Conservation (phyloP, 2,113 vertebrate genomes). For the Pterocles orientalis region DNA sequence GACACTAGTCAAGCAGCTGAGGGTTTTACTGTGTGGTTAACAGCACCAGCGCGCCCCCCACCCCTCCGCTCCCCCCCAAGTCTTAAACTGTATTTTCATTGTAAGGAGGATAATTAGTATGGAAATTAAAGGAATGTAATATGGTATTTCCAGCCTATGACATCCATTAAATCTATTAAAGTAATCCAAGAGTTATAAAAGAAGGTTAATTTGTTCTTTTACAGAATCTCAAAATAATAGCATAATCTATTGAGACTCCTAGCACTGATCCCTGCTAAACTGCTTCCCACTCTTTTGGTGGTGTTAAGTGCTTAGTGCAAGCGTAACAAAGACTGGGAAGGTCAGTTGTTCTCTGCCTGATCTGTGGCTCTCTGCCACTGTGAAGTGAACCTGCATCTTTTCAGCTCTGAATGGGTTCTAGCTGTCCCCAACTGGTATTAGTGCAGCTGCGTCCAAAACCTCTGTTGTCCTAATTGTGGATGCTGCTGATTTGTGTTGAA, state of each 20-base stretch:
- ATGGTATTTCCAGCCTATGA: background rate
- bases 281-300: background rate
- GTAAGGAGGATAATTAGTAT: background rate
- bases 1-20: background rate
- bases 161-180: constrained; percentile 6
- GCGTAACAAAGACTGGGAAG: background rate
- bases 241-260: background rate
- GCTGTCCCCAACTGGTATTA: background rate
- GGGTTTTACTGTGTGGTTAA: background rate
- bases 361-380: background rate
- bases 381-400: background rate
- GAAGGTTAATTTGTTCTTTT: constrained; percentile 31
- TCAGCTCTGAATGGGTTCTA: background rate
- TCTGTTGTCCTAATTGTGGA: background rate
- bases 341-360: background rate
- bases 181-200: constrained; percentile 4
- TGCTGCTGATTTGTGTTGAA: background rate
- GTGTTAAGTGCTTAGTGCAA: background rate
- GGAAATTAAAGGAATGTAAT: background rate
- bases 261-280: background rate
- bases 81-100: background rate
- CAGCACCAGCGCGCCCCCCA: background rate
- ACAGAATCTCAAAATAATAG: constrained; percentile 8
- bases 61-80: background rate
- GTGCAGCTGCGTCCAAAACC: background rate